A percentile compares a stretch with the other conserved stretches of the same genome.
Evolutionary conservation across 2,888 invertebrate species (phyloP).

Genomic region (Drosophila anomalata): DNA sequence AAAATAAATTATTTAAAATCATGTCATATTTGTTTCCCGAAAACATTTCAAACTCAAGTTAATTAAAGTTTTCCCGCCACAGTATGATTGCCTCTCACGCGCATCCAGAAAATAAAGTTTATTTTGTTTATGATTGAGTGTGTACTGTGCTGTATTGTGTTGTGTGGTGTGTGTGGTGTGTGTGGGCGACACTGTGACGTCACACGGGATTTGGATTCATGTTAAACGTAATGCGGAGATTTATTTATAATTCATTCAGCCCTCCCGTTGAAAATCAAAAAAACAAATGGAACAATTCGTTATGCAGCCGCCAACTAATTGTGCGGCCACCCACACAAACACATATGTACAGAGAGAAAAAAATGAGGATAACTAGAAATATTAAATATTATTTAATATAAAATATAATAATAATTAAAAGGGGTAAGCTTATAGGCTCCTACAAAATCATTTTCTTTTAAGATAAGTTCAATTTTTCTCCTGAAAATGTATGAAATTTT

Average conservation of each 20-base stretch:
- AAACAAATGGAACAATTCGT: conserved; percentile 40
- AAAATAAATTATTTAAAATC: conserved; percentile 22
- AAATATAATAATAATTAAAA: not conserved
- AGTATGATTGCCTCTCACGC: conserved; percentile 29
- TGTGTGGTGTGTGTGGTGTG: conserved; percentile 9
- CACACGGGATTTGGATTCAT: conserved; percentile 53
- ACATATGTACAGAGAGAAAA: conserved; percentile 7
- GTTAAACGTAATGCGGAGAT: conserved; percentile 61
- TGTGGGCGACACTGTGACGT: conserved; percentile 54
- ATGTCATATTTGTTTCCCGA: conserved; percentile 13
- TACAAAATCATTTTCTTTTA: too few relatives aligned
- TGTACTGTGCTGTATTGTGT: not conserved
- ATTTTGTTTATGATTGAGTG: conserved; percentile 9
- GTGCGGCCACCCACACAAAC: conserved; percentile 48
- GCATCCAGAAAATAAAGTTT: conserved; percentile 22
- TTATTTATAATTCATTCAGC: conserved; percentile 65
- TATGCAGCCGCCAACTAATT: conserved; percentile 67
- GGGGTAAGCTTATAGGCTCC: too few relatives aligned
- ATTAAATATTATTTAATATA: not conserved
- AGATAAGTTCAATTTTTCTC: too few relatives aligned
- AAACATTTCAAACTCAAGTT: conserved; percentile 21
- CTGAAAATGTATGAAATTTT: not conserved
- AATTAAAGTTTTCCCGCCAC: conserved; percentile 32
- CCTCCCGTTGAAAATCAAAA: conserved; percentile 26
- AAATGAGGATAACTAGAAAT: not conserved